Percentiles rank a stretch among this genome's conserved stretches.
Evolutionary conservation across 2,888 invertebrate species (phyloP).

Genomic region (Drosophila longiperda): DNA sequence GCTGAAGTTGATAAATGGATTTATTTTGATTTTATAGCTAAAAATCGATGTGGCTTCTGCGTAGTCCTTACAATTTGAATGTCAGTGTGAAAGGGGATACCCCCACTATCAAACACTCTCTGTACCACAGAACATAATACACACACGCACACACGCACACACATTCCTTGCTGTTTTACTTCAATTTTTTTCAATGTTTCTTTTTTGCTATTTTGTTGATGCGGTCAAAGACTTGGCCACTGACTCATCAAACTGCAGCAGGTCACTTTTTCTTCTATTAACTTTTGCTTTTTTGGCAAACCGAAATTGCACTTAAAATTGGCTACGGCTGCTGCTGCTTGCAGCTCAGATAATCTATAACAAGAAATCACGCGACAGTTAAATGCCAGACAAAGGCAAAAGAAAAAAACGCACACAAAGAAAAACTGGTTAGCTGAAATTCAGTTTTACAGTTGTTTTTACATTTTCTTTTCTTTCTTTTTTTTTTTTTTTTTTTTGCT

Average conservation of each 20-base stretch:
- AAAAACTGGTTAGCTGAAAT: slow-evolving; percentile 47
- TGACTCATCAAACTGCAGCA: slow-evolving; percentile 66
- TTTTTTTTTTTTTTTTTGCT: background rate
- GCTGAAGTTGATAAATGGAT: slow-evolving; percentile 79
- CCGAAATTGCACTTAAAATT: slow-evolving; percentile 77
- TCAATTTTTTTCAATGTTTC: slow-evolving; percentile 3
- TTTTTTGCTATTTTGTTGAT: slow-evolving; percentile 28
- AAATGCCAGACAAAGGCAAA: slow-evolving; percentile 69
- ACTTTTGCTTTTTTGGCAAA: slow-evolving; percentile 33
- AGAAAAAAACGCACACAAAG: slow-evolving; percentile 49
- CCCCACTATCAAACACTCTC: background rate
- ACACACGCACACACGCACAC: slow-evolving; percentile 2
- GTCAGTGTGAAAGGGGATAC: slow-evolving; percentile 32
- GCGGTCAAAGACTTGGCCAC: slow-evolving; percentile 73
- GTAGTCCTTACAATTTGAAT: slow-evolving; percentile 44
- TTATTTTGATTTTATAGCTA: slow-evolving; percentile 77
- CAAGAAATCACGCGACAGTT: slow-evolving; percentile 79
- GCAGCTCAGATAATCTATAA: slow-evolving; percentile 65
- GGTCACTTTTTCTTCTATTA: background rate
- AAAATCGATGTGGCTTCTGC: slow-evolving; percentile 66
- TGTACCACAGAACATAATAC: background rate
- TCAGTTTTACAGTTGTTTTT: slow-evolving; percentile 1
- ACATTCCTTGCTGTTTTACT: slow-evolving; percentile 6
- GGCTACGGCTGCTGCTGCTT: slow-evolving; percentile 45
- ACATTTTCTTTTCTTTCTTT: too few relatives aligned